phyloP scores from a whole-genome alignment of 2,888 invertebrate genomes.

The Eristalis intricaria region DNA sequence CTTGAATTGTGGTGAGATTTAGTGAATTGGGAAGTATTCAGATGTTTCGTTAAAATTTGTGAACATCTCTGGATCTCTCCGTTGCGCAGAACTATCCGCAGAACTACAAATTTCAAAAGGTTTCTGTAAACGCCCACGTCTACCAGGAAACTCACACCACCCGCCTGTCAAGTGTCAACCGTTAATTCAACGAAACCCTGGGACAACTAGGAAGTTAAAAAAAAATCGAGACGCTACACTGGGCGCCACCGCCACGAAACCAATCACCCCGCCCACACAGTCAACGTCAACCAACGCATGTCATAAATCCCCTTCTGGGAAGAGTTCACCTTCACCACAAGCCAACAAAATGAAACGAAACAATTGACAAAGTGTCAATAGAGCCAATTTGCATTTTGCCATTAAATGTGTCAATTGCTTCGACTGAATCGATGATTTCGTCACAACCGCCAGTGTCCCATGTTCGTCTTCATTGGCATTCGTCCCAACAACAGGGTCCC shows the following conservation, averaged over 20 bases:
- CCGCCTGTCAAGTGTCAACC: too few species aligned
- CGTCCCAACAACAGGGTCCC: neutral
- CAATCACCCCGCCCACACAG: neutral
- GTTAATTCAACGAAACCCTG: too few species aligned
- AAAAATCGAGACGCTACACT: too few species aligned
- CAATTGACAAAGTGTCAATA: conserved; percentile 12
- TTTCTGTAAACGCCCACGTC: too few species aligned
- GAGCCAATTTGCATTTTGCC: conserved; percentile 29
- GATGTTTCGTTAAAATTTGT: too few species aligned
- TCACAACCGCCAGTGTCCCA: conserved; percentile 2
- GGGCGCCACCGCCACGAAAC: neutral
- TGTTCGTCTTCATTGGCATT: conserved; percentile 1
- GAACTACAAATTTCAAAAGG: too few species aligned
- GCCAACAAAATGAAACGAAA: neutral
- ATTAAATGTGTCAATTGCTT: conserved; percentile 37
- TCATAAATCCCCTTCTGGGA: neutral
- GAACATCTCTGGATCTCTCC: too few species aligned
- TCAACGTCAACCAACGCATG: neutral
- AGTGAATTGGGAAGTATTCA: too few species aligned
- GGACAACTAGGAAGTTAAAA: too few species aligned
- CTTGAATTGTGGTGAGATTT: too few species aligned
- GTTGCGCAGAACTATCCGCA: too few species aligned
- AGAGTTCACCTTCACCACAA: neutral
- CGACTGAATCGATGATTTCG: conserved; percentile 37
- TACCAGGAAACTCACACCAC: too few species aligned